Percentiles rank a stretch among this genome's conserved stretches.
These are phyloP conservation scores for Diadumene lineata DNA, from an alignment of 92 coral and sea anemone genomes.

Conservation along the genomic window DNA sequence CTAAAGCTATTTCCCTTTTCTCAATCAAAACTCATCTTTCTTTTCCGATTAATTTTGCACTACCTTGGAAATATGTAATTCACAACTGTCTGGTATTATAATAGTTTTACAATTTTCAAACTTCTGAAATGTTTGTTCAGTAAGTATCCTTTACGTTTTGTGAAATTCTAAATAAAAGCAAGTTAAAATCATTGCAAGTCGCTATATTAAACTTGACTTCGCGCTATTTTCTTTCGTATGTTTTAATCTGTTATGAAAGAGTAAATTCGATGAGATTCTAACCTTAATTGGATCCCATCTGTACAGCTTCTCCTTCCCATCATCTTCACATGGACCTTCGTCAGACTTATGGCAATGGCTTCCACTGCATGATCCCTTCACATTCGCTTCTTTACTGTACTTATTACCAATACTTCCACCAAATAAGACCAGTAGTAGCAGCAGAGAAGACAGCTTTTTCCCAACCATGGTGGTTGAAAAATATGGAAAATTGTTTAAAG, in stretches of 20 bases:
- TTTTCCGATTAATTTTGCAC: too few species aligned
- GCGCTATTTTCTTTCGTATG: too few species aligned
- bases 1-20: too few species aligned
- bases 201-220: too few species aligned
- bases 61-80: too few species aligned
- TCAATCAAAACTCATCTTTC: too few species aligned
- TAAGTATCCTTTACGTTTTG: too few species aligned
- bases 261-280: slow-evolving; percentile 9
- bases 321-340: slow-evolving; percentile 77
- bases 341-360: slow-evolving; percentile 37
- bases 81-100: too few species aligned
- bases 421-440: slow-evolving; percentile 2
- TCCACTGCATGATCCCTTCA: neutral
- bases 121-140: too few species aligned
- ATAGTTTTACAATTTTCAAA: too few species aligned
- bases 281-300: slow-evolving; percentile 90
- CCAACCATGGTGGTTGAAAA: neutral
- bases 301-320: slow-evolving; percentile 55
- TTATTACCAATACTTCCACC: slow-evolving; percentile 15
- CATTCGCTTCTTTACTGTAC: slow-evolving; percentile 20
- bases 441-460: neutral
- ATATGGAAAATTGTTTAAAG: neutral
- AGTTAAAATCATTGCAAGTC: too few species aligned
- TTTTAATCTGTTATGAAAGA: neutral
- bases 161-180: too few species aligned